A percentile compares a stretch with the other conserved stretches of the same genome.
These are phyloP conservation scores for Triops longicaudatus DNA, from an alignment of 1,140 invertebrate species.

Conservation along the genomic window DNA sequence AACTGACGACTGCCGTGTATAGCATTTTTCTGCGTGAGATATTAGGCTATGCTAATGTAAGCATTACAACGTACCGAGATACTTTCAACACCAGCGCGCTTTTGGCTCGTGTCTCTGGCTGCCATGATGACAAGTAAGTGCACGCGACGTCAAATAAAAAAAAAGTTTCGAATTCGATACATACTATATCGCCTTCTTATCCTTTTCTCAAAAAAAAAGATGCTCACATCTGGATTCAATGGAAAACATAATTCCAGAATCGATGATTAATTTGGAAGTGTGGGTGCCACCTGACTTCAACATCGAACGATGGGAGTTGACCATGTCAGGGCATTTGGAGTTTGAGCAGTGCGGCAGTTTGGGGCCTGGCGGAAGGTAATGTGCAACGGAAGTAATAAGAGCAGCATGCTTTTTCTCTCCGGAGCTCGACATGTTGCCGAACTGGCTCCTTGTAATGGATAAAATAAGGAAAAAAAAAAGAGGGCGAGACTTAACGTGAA, in stretches of 20 bases:
- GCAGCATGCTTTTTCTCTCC: neutral
- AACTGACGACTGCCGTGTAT: conserved; percentile 52
- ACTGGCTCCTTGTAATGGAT: neutral
- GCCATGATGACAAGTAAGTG: conserved; percentile 23
- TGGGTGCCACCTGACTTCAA: conserved; percentile 54
- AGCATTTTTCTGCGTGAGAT: conserved; percentile 55
- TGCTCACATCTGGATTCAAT: conserved; percentile 20
- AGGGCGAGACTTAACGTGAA: neutral
- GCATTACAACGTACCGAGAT: conserved; percentile 42
- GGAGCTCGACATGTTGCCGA: neutral
- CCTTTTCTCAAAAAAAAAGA: too few species aligned
- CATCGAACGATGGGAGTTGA: conserved; percentile 39
- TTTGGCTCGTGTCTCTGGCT: conserved; percentile 37
- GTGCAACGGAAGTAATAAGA: neutral
- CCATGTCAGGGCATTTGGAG: conserved; percentile 36
- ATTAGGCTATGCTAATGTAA: conserved; percentile 51
- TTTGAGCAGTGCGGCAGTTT: conserved; percentile 53
- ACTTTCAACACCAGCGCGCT: conserved; percentile 40
- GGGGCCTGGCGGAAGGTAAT: conserved; percentile 48
- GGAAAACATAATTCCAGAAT: conserved; percentile 39
- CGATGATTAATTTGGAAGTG: conserved; percentile 63
- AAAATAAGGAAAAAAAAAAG: neutral
- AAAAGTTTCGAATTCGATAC: neutral
- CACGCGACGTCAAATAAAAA: conserved; percentile 22
- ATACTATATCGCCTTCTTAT: neutral